Conservation (phyloP, 2,888 invertebrate genomes). For the Periphyllus acericola region DNA sequence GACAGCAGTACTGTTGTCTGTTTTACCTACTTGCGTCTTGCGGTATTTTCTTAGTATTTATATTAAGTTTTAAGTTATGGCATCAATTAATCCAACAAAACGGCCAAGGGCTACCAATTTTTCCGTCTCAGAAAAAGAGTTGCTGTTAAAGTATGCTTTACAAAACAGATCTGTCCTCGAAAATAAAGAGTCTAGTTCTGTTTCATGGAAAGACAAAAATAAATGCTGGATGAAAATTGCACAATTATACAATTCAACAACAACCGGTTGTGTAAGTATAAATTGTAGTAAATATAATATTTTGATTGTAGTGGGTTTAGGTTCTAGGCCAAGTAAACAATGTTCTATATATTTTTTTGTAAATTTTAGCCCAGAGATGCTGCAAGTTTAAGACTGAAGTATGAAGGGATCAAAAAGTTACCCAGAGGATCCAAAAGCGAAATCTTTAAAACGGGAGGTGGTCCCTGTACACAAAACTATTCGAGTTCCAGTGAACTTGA, state of each 20-base stretch:
- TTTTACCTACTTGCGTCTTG: too few species aligned
- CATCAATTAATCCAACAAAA: not conserved
- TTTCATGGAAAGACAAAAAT: not conserved
- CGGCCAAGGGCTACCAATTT: not conserved
- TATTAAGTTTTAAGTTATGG: too few species aligned
- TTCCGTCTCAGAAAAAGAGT: not conserved
- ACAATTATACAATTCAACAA: not conserved
- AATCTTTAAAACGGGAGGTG: conserved; percentile 6
- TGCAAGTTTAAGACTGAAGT: not conserved
- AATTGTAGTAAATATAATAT: not conserved
- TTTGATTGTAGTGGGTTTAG: not conserved
- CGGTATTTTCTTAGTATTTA: too few species aligned
- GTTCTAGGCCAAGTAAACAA: not conserved
- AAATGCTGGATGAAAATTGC: conserved; percentile 2
- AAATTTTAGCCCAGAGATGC: not conserved
- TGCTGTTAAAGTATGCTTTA: not conserved
- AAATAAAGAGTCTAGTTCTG: not conserved
- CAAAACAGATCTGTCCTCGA: not conserved
- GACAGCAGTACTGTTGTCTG: too few species aligned
- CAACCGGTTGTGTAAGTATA: conserved; percentile 5
- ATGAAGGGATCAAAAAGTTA: not conserved
- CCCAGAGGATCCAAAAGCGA: not conserved
- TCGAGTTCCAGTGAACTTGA: not conserved
- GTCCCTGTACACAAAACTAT: not conserved
- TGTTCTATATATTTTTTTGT: not conserved